Evolutionary conservation across 2,113 vertebrate genomes (phyloP), one percentile per base, ranked within the genome.

Genomic region (Apteryx owenii): DNA sequence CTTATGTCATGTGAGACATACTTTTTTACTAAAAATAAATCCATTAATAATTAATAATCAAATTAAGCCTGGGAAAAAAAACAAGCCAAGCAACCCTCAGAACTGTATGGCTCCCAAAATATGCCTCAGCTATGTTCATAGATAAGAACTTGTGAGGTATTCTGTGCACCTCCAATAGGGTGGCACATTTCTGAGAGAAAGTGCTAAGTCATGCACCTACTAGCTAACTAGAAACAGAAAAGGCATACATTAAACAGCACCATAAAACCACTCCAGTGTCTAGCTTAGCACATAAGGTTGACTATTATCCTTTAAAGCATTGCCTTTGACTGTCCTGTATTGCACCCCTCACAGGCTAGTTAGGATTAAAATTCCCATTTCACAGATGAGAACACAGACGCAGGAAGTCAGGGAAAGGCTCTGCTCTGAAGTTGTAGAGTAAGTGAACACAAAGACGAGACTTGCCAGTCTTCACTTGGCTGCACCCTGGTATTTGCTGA

Each of bases 351-450:
- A 1, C 53, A 94, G 76, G 85, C 36, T 60, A 84, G 94, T 94
- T 89, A 93, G 91, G 85, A 95, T 95, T 94, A 93, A 91, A 95
- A 90, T 90, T 89, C 85, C 78, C 60, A 88, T 95, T 94, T 96
- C 89, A 95, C 93, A 96, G 87, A 83, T 68, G 93, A 96, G 75
- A 61, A 91, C 94, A 66, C 89, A 93, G 79, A 94, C 48, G 53
- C 81, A 85, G 70, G 62, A 80, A 87, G 48, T 77, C 69, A 84
- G 54, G 56, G 58, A 65, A 65, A 89, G 53, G 78, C 44, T 61
- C 66, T 80, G 79, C 58, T 89, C 91, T 17, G 22, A 93, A 73
- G 62, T 58, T 87, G 31, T 68, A 21, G 12, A 42, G 31, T 12
- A 60, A 73, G 58, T 29, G 81, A 96, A 73, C 56, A 51, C 58